Conservation (phyloP, 1,140 invertebrate species). For the Ctenoplectra terminalis region DNA sequence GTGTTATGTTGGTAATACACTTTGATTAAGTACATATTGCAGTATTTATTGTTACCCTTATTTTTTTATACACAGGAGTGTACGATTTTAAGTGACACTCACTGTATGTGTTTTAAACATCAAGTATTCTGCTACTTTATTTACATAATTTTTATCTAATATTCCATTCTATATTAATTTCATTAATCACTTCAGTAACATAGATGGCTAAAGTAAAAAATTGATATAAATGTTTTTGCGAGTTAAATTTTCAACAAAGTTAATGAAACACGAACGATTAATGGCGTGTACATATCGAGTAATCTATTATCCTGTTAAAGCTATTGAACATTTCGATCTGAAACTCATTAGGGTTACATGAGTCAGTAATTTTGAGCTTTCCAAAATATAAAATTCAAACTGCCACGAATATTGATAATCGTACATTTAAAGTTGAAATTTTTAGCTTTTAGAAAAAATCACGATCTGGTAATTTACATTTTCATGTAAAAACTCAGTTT, state of each 20-base stretch:
- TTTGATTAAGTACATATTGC: too few relatives aligned
- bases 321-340: slow-evolving; percentile 17
- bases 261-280: slow-evolving; percentile 16
- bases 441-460: background rate
- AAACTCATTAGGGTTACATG: slow-evolving; percentile 29
- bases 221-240: background rate
- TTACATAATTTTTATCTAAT: too few relatives aligned
- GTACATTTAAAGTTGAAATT: background rate
- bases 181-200: background rate
- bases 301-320: slow-evolving; percentile 24
- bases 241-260: background rate
- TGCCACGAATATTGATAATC: background rate
- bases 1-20: too few relatives aligned
- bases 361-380: slow-evolving; percentile 13
- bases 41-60: too few relatives aligned
- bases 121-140: too few relatives aligned
- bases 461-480: too few relatives aligned
- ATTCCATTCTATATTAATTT: background rate
- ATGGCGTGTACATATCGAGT: background rate
- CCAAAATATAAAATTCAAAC: background rate
- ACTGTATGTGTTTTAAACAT: too few relatives aligned
- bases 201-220: background rate
- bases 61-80: too few relatives aligned
- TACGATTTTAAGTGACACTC: too few relatives aligned
- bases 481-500: too few relatives aligned